These are phyloP conservation scores for Pseudobourletiella spinata DNA, from an alignment of 1,140 invertebrate genomes.

Conservation along the genomic window DNA sequence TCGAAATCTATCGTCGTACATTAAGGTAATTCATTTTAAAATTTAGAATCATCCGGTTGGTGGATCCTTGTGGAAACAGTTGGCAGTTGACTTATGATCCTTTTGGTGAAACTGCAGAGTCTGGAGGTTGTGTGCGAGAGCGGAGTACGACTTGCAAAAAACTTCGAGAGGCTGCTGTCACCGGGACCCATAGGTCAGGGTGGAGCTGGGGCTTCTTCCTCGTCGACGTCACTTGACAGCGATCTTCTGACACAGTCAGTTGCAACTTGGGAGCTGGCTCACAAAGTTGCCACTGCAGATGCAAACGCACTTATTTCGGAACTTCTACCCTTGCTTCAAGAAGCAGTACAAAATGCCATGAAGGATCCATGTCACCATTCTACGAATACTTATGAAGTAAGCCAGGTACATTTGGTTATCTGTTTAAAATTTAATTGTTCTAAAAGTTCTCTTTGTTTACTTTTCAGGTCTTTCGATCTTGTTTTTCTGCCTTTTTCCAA, in stretches of 20 bases:
- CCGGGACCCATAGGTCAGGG: conserved; percentile 8
- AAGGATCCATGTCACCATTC: conserved; percentile 30
- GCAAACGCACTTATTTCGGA: conserved; percentile 34
- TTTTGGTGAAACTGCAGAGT: conserved; percentile 21
- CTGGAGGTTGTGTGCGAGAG: conserved; percentile 34
- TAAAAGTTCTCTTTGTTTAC: too few species aligned
- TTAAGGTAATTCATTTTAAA: conserved; percentile 21
- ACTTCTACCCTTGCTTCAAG: conserved; percentile 32
- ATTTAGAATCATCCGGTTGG: background rate
- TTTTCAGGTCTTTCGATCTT: conserved; percentile 35
- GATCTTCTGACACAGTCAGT: conserved; percentile 34
- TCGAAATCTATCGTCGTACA: conserved; percentile 32
- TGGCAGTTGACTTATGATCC: background rate
- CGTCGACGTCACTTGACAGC: conserved; percentile 24
- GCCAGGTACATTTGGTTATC: background rate
- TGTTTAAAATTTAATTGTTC: background rate
- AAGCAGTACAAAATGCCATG: conserved; percentile 34
- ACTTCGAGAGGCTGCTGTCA: conserved; percentile 31
- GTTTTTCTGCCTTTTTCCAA: conserved; percentile 37
- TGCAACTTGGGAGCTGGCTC: conserved; percentile 34
- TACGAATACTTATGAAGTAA: conserved; percentile 32
- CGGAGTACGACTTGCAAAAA: conserved; percentile 31
- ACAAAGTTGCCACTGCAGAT: conserved; percentile 34
- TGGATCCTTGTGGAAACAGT: background rate
- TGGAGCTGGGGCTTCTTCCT: conserved; percentile 11